phyloP scores from a whole-genome alignment of 2,888 invertebrate genomes.

The Acholoe squamosa region DNA sequence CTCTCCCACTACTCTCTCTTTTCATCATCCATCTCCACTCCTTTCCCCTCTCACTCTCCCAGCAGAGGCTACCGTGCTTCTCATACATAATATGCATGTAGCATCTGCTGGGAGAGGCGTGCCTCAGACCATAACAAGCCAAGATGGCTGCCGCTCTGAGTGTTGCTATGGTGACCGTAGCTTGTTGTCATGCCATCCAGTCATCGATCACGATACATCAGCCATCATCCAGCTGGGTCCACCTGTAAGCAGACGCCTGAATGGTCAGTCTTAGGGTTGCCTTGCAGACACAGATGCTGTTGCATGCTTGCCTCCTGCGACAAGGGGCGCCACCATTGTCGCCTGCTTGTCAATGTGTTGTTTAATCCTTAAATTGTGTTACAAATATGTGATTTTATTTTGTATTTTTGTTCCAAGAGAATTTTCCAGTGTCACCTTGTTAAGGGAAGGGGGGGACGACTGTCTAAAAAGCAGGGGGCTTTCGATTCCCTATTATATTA shows the following conservation, averaged over 20 bases:
- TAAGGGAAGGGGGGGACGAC: too few relatives aligned
- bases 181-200: not conserved
- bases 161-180: not conserved
- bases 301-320: not conserved
- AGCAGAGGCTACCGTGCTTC: not conserved
- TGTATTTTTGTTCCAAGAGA: too few relatives aligned
- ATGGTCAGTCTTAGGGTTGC: not conserved
- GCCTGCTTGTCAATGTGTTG: not conserved
- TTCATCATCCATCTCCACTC: not conserved
- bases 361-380: not conserved
- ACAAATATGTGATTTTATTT: too few relatives aligned
- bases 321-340: not conserved
- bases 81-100: not conserved
- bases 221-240: conserved; percentile 19
- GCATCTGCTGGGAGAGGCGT: not conserved
- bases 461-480: too few relatives aligned
- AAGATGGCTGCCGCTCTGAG: not conserved
- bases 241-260: conserved; percentile 9
- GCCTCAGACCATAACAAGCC: not conserved
- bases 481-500: too few relatives aligned
- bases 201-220: conserved; percentile 15
- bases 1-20: not conserved
- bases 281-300: not conserved
- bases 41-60: not conserved
- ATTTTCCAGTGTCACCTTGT: too few relatives aligned